Base-by-base conservation (phyloP, 1,140 invertebrate genomes). In the Tachypleus tridentatus region DNA sequence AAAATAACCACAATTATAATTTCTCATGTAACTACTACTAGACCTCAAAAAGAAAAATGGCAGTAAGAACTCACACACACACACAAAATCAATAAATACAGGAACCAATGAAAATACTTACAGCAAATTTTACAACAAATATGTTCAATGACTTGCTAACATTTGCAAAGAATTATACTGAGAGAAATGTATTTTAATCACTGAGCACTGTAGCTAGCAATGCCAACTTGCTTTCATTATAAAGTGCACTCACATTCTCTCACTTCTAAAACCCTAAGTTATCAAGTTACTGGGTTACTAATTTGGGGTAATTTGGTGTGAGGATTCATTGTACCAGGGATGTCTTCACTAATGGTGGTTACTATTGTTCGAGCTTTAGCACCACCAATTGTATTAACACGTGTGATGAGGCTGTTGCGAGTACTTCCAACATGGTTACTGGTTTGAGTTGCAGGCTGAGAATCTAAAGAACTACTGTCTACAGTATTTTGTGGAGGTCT, bases 301-400 rank as follows among this genome's bases (percentile, higher is more conserved):
- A 74, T 74, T 67, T 73, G 72, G 48, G 72, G 73, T 47, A 74
- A 64, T 61, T 74, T 74, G 62, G 70, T 65, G 54, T 71, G 69
- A 67, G 72, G 64, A 66, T 69, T 60, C 53, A 73, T 49, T 7
- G 73, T 70, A 50, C 70, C 66, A 58, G 70, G 64, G 5, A 69
- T 69, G 47, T 74, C 72, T 51, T 74, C 73, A 10, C 70, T 70
- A 56, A 74, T 72, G 56, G 72, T 70, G 29, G 72, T 72, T 3
- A 73, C 71, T 56, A 73, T 68, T n/a, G 68, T 69, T 60, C 73
- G 66, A 5, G 72, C 68, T 60, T 70, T 71, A 3, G 70, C 64
- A 53, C 70, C 66, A 47, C 70, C 58, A 47, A 71, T 70, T 3
- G 66, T 69, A 56, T 69, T 67, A 62, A 71, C 67, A 66, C 70